These are phyloP conservation scores for Botrylloides violaceus DNA, from an alignment of 23 tunicate species.

Conservation along the genomic window DNA sequence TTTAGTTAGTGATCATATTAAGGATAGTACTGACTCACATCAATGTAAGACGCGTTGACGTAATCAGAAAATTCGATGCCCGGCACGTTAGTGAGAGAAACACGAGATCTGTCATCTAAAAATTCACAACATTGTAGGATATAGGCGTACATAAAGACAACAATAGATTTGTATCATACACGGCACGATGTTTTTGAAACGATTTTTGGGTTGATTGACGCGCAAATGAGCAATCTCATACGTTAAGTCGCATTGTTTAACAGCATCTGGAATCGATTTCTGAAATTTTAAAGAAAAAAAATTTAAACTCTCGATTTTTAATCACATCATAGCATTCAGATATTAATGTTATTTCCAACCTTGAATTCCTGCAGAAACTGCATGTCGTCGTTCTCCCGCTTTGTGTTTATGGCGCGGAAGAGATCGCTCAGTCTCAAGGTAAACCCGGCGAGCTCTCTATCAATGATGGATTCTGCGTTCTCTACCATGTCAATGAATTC, in stretches of 20 bases:
- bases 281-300: neutral
- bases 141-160: neutral
- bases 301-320: neutral
- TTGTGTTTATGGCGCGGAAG: neutral
- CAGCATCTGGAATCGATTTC: neutral
- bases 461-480: neutral
- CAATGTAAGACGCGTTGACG: conserved; percentile 29
- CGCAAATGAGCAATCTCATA: conserved; percentile 10
- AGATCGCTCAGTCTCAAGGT: neutral
- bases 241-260: conserved; percentile 3
- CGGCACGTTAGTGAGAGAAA: conserved; percentile 5
- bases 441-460: neutral
- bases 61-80: conserved; percentile 36
- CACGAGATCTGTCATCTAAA: conserved; percentile 32
- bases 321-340: neutral
- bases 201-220: neutral
- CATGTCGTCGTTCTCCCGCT: conserved; percentile 13
- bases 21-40: too few relatives aligned
- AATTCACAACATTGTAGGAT: neutral
- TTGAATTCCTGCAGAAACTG: conserved; percentile 18
- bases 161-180: neutral
- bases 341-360: neutral
- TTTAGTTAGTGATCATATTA: too few relatives aligned
- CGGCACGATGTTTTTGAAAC: conserved; percentile 20
- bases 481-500: neutral